Evolutionary conservation across 2,113 vertebrate species (phyloP).

Genomic region (Coryphaenoides rupestris): DNA sequence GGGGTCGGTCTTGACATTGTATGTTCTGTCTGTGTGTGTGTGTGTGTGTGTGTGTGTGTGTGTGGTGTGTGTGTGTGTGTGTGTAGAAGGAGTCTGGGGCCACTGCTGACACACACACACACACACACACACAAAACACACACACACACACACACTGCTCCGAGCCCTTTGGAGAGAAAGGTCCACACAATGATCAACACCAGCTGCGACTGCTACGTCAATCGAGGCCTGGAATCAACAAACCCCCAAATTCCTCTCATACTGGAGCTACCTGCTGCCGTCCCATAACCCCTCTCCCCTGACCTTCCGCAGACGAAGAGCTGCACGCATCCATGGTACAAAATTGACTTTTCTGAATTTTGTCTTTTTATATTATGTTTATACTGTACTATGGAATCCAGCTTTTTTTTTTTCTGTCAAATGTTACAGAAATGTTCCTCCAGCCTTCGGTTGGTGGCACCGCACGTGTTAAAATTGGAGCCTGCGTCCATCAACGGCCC

Average conservation of each 20-base stretch:
- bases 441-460: no score
- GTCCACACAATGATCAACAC: conserved; percentile 68
- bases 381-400: conserved; percentile 1
- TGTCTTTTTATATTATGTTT: background rate
- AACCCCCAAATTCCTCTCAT: conserved; percentile 66
- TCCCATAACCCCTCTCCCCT: conserved; percentile 1
- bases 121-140: no score
- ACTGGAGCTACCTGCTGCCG: conserved; percentile 67
- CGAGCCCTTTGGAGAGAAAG: conserved; percentile 58
- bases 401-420: background rate
- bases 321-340: no score
- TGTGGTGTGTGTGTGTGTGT: conserved; percentile 18
- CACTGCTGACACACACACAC: no score
- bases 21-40: conserved; percentile 31
- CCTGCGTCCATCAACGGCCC: background rate
- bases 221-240: conserved; percentile 58
- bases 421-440: no score
- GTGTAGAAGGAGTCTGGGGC: conserved; percentile 38
- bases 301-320: no score
- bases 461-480: no score
- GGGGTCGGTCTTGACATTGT: conserved; percentile 27
- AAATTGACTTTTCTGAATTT: no score
- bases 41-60: conserved; percentile 39
- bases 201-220: conserved; percentile 66
- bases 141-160: conserved; percentile 51